A percentile compares a stretch with the other conserved stretches of the same genome.
Conservation (phyloP, 2,113 vertebrate genomes). For the Orycteropus afer region DNA sequence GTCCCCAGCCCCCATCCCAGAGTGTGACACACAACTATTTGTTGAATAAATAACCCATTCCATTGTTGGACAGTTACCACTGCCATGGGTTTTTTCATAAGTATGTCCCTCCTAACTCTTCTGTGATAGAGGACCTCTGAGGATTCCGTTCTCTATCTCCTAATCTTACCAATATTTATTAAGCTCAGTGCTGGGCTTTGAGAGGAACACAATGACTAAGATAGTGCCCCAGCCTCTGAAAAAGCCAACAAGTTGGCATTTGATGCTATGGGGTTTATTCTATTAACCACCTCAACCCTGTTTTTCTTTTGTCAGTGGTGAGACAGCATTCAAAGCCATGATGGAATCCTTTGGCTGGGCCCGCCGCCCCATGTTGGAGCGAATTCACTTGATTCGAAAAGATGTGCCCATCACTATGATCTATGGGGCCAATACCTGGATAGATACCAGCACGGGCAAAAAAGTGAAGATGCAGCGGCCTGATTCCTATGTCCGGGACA, state of each 20-base stretch:
- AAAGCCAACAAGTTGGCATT: not conserved
- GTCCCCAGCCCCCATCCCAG: not conserved
- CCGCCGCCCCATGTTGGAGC: slow-evolving; percentile 92
- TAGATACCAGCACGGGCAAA: slow-evolving; percentile 90
- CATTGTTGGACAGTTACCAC: not conserved
- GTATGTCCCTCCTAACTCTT: not conserved
- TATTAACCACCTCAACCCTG: not conserved
- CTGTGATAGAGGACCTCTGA: not conserved
- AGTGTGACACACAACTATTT: not conserved
- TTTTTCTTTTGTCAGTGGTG: slow-evolving; percentile 86
- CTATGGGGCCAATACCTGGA: slow-evolving; percentile 93
- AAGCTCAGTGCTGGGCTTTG: not conserved
- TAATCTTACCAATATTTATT: not conserved
- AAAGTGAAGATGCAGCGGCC: slow-evolving; percentile 85
- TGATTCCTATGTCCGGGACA: slow-evolving; percentile 84
- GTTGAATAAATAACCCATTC: not conserved
- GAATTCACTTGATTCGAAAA: slow-evolving; percentile 89
- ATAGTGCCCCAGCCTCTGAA: not conserved
- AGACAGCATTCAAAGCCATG: slow-evolving; percentile 93
- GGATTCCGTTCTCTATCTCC: not conserved
- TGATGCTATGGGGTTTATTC: not conserved
- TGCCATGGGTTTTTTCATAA: not conserved
- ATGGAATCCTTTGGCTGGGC: slow-evolving; percentile 93
- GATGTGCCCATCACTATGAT: slow-evolving; percentile 91
- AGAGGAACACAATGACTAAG: not conserved